Percentiles rank a stretch among this genome's conserved stretches.
Evolutionary conservation across 2,113 vertebrate genomes (phyloP).

Genomic region (Oreochromis niloticus): DNA sequence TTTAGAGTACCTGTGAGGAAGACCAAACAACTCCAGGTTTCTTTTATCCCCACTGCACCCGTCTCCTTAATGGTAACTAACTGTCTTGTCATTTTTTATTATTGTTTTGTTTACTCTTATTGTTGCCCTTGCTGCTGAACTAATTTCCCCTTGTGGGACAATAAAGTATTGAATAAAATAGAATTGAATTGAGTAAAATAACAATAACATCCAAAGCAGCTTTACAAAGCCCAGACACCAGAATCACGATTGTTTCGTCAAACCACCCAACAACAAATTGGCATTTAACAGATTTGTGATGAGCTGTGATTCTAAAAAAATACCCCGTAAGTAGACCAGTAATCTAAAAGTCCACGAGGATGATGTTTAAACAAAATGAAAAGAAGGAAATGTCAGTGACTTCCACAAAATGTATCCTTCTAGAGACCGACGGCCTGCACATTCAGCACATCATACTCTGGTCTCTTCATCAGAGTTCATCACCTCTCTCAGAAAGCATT

Average conservation of each 20-base stretch:
- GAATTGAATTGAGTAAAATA: neutral
- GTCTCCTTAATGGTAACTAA: neutral
- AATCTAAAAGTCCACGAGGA: rapidly evolving
- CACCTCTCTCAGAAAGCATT: neutral
- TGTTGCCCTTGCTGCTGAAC: neutral
- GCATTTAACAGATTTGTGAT: rapidly evolving
- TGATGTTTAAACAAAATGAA: neutral
- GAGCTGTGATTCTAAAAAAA: neutral
- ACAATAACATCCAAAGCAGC: neutral
- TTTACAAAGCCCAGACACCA: neutral
- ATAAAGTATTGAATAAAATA: neutral
- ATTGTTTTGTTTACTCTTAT: neutral
- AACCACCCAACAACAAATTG: neutral
- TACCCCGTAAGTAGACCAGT: neutral
- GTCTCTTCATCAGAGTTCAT: neutral
- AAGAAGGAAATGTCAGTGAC: neutral
- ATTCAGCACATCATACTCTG: neutral
- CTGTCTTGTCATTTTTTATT: neutral
- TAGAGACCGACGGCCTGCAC: rapidly evolving
- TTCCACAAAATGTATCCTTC: neutral
- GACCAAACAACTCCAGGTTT: neutral
- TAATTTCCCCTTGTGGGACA: neutral
- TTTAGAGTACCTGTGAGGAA: rapidly evolving
- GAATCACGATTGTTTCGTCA: neutral
- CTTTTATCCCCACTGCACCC: neutral